Base-by-base conservation (phyloP, 2,797 vertebrate genomes). In the Orestias chungarensis region DNA sequence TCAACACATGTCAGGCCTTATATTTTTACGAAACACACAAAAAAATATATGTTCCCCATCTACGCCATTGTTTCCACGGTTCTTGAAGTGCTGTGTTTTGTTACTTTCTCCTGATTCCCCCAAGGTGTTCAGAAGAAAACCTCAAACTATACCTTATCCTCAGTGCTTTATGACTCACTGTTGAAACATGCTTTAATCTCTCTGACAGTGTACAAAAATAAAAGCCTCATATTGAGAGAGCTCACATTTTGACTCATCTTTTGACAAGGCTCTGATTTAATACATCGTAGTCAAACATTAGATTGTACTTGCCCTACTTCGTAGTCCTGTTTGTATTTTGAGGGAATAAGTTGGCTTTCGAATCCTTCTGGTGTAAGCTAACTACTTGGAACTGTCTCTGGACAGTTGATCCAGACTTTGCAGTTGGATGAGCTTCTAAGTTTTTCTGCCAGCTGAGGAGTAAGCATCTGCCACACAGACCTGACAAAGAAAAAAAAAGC, bases 381-480 rank as follows among this genome's bases (percentile, higher is more conserved):
- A n/a, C 14, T 18, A n/a, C 23, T 35, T 59, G 23, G n/a, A 29
- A 25, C 57, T 27, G 31, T 27, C n/a, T 71, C 23, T 62, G 35
- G 10, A 40, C 23, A 25, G 43, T 38, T 29, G 57, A 49, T 35
- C 69, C 44, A 62, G 35, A 40, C 12, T 61, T 33, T 62, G 35
- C 35, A 25, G 35, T 62, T 62, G 35, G 59, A 62, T 1, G 20
- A 12, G 23, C 20, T 62, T 11, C 23, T 38, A 15, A 23, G 35
- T 12, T 62, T 40, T 40, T 33, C 57, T 61, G 57, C 57, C 57
- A 61, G 35, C 4, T 38, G 23, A 38, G 12, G 35, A n/a, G 20
- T 61, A 38, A 40, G 35, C 59, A 62, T 40, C 20, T 62, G 59
- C 38, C 35, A 62, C 59, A 62, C 23, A 38, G 59, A 62, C 35